phyloP scores from a whole-genome alignment of 1,140 invertebrate species.

The Heliconius congener region DNA sequence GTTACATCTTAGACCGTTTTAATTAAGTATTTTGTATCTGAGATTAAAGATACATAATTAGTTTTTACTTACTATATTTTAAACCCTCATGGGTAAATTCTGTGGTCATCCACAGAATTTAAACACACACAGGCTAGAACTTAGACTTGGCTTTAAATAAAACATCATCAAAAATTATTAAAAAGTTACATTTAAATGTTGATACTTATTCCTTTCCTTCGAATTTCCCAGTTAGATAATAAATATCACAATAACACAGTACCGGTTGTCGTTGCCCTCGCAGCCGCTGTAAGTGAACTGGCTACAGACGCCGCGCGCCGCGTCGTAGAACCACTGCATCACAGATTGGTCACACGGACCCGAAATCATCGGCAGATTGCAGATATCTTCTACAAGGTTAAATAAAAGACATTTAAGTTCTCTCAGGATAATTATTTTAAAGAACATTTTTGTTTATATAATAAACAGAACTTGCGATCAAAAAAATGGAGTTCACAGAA shows the following conservation, averaged over 20 bases:
- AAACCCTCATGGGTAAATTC: too few relatives aligned
- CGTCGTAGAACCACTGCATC: constrained; percentile 92
- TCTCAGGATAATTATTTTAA: background rate
- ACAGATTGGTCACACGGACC: constrained; percentile 87
- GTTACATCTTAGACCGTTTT: background rate
- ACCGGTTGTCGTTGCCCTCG: constrained; percentile 77
- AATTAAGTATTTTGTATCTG: background rate
- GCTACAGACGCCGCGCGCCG: constrained; percentile 86
- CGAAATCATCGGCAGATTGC: constrained; percentile 85
- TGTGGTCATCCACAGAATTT: too few relatives aligned
- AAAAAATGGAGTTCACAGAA: too few relatives aligned
- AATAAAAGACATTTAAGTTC: background rate
- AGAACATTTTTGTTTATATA: background rate
- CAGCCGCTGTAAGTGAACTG: constrained; percentile 86
- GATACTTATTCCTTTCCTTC: too few relatives aligned
- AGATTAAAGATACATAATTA: background rate
- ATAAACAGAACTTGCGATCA: too few relatives aligned
- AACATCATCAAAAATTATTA: too few relatives aligned
- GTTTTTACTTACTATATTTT: too few relatives aligned
- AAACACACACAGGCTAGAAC: too few relatives aligned
- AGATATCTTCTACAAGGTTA: constrained; percentile 83
- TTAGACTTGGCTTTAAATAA: too few relatives aligned
- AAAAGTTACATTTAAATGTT: too few relatives aligned
- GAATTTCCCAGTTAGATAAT: background rate
- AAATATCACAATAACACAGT: constrained; percentile 7